Evolutionary conservation across 2,888 invertebrate genomes (phyloP), one percentile per base, ranked within the genome.

Genomic region (Leucoma salicis): DNA sequence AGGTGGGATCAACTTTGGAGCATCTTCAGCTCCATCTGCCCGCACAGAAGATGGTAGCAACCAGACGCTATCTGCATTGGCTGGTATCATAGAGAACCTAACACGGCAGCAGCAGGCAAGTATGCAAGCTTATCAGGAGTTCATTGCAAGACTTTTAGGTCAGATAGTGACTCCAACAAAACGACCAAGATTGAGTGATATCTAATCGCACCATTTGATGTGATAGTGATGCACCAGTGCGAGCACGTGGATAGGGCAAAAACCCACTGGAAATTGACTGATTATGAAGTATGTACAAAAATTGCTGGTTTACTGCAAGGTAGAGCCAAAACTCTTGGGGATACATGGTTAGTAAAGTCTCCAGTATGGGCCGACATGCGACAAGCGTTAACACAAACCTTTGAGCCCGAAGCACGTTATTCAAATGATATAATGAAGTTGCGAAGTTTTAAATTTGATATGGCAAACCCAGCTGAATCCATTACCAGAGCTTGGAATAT

Each of bases 351-450:
- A 10, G 25, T 25, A 10, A 25, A 25, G 25, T 25, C 25, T 6
- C 25, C 25, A 25, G 10, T 25, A n/a, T 25, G 25, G 25, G 3
- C 25, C 43, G 42, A 45, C 6, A 46, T 44, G 43, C 38, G 50
- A 10, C 25, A 33, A n/a, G 43, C 39, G 0, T 27, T 46, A 31
- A 37, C 44, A 1, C 44, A 46, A 37, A 44, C 46, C n/a, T 49
- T 49, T 32, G 46, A 49, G 33, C 46, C 50, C 6, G 44, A 51
- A 29, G 44, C 44, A 27, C 25, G 46, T n/a, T 50, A 50, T 31
- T 46, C 46, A 8, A 44, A 44, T n/a, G 25, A 25, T 8, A 25
- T 25, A 25, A 8, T 12, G 3, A 46, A 45, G 12, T 24, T 47
- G n/a, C 42, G 47, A 6, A 47, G 31, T 35, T 51, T 47, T 37